Base-by-base conservation (phyloP, 2,797 vertebrate species). In the Hirundo rustica region DNA sequence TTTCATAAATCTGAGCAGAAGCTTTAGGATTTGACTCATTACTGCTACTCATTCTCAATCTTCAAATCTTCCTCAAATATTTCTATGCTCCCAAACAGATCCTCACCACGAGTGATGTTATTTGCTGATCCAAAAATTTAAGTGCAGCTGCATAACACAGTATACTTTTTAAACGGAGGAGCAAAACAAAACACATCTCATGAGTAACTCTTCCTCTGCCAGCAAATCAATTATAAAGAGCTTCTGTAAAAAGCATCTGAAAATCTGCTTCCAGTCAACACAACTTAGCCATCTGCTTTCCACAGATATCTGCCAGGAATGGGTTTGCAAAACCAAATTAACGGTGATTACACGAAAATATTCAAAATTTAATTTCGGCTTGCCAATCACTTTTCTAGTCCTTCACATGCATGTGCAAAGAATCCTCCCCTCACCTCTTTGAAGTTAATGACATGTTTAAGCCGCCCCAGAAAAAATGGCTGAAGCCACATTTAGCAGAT, bases 261-360 rank as follows among this genome's bases (percentile, higher is more conserved):
- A 94, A 95, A 96, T 96, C 94, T 96, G 88, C 95, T 97, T 92
- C 89, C 79, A 97, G 93, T 95, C 96, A 94, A 95, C 94, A 93
- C 91, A 94, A 85, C 83, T 87, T 88, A 87, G 93, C 92, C 95
- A 96, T 96, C 94, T 96, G 93, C 72, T 92, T 93, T 64, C 72
- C 75, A 72, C 68, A 92, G 84, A 84, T 91, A 96, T 74, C 75
- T 96, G 95, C 92, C 95, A 96, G 95, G 61, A 96, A 92, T 3
- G 50, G 77, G 79, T 27, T 61, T 93, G 89, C 91, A 89, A 95
- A 95, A 94, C 86, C 65, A 84, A 92, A 94, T 96, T 94, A 94
- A 90, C 13, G 0, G 71, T 54, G 89, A 95, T 88, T 93, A 92
- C 60, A 91, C 27, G 68, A 92, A 96, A 97, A 95, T 96, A 94